Conservation (phyloP, 2,113 vertebrate species). For the Trogon melanurus region DNA sequence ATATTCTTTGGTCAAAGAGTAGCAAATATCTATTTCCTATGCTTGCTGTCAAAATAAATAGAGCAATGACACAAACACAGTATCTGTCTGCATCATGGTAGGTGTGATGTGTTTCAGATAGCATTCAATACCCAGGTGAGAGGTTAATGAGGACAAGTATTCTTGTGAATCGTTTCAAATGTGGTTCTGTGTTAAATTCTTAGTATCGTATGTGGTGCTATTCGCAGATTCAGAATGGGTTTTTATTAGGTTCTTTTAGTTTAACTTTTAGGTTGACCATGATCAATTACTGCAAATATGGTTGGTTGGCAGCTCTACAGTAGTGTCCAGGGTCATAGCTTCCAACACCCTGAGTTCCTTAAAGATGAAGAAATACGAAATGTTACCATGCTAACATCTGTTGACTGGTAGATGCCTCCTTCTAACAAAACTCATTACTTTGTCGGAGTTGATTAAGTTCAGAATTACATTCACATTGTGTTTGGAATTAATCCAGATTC, state of each 20-base stretch:
- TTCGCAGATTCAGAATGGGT: background rate
- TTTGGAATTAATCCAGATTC: background rate
- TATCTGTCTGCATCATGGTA: background rate
- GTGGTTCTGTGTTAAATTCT: background rate
- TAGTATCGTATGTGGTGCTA: background rate
- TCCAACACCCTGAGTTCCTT: background rate
- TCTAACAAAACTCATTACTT: background rate
- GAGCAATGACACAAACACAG: background rate
- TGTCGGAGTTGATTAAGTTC: background rate
- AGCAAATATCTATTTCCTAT: background rate
- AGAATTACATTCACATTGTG: background rate
- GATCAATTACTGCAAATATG: background rate
- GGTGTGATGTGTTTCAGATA: background rate
- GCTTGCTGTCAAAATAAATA: background rate
- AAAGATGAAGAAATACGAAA: background rate
- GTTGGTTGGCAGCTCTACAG: background rate
- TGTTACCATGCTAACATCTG: background rate
- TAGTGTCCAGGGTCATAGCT: background rate
- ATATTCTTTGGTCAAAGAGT: background rate
- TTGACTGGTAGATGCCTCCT: background rate
- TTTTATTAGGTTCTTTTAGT: background rate
- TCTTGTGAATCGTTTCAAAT: background rate
- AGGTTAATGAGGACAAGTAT: background rate
- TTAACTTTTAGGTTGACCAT: background rate
- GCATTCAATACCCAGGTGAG: background rate